Percentiles rank a stretch among this genome's conserved stretches.
Conservation (phyloP, 1,140 invertebrate genomes). For the Drosophila fuyamai region DNA sequence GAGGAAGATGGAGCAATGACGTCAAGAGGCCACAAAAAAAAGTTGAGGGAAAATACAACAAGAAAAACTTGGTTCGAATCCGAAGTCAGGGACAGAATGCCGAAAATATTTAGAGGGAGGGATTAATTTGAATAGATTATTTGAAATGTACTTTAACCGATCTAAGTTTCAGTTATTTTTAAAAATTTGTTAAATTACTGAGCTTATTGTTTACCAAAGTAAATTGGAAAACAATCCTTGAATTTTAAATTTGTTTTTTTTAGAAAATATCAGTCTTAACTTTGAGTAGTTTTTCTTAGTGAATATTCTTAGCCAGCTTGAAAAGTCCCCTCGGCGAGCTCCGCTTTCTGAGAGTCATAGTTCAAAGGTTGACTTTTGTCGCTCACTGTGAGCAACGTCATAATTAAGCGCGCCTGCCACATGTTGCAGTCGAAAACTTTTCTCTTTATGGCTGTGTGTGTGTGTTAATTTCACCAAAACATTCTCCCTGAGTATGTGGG, state of each 20-base stretch:
- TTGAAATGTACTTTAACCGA: background rate
- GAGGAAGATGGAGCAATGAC: conserved; percentile 15
- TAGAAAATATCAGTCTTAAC: too few species aligned
- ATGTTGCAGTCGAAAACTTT: conserved; percentile 75
- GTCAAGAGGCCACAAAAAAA: conserved; percentile 26
- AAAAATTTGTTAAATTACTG: background rate
- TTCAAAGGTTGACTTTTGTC: conserved; percentile 65
- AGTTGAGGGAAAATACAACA: background rate
- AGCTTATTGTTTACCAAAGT: background rate
- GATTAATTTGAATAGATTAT: background rate
- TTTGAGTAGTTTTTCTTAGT: too few species aligned
- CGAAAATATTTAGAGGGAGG: background rate
- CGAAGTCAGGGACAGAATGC: background rate
- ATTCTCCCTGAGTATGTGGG: conserved; percentile 9
- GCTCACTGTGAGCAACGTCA: conserved; percentile 63
- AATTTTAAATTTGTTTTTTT: too few species aligned
- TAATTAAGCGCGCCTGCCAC: conserved; percentile 73
- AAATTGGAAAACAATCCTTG: too few species aligned
- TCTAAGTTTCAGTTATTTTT: background rate
- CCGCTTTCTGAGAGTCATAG: conserved; percentile 28
- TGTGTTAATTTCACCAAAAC: conserved; percentile 35
- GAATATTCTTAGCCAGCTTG: background rate
- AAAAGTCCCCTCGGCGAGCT: background rate
- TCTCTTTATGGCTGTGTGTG: conserved; percentile 13
- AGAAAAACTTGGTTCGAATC: background rate